Percentiles rank a stretch among this genome's conserved stretches.
These are phyloP conservation scores for Carcharodon carcharias DNA, from an alignment of 2,797 vertebrate genomes.

Conservation along the genomic window DNA sequence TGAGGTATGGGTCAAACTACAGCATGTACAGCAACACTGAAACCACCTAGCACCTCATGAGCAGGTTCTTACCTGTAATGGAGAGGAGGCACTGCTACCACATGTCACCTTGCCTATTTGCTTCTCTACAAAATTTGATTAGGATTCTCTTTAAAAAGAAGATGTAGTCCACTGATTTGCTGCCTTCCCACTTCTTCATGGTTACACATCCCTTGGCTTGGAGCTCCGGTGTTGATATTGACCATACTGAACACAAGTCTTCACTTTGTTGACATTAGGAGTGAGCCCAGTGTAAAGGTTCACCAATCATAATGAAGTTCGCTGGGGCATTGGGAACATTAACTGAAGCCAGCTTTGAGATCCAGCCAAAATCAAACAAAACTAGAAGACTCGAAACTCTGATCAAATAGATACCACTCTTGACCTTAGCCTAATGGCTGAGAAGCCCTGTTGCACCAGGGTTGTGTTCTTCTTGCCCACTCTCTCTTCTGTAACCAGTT, in stretches of 20 bases:
- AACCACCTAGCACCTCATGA: background rate
- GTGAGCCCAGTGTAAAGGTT: background rate
- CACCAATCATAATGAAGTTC: background rate
- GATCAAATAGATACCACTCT: background rate
- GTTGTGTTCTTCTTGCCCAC: background rate
- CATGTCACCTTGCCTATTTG: too few relatives aligned
- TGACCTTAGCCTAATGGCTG: background rate
- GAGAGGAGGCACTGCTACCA: too few relatives aligned
- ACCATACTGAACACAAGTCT: background rate
- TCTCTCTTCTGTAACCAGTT: background rate
- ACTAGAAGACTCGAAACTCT: background rate
- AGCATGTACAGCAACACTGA: background rate
- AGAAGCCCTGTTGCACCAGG: background rate
- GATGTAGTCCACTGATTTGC: background rate
- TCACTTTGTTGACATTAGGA: background rate
- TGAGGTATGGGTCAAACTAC: background rate
- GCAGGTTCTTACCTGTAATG: too few relatives aligned
- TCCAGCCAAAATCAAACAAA: background rate
- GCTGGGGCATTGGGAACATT: background rate
- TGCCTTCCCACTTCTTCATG: background rate
- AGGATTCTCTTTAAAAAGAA: too few relatives aligned
- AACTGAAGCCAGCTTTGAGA: background rate
- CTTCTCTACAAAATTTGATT: too few relatives aligned
- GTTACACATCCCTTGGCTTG: background rate
- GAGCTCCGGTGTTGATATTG: background rate